Percentiles rank a stretch among this genome's conserved stretches.
Conservation (phyloP, 2,797 vertebrate species). For the Sciurus carolinensis region DNA sequence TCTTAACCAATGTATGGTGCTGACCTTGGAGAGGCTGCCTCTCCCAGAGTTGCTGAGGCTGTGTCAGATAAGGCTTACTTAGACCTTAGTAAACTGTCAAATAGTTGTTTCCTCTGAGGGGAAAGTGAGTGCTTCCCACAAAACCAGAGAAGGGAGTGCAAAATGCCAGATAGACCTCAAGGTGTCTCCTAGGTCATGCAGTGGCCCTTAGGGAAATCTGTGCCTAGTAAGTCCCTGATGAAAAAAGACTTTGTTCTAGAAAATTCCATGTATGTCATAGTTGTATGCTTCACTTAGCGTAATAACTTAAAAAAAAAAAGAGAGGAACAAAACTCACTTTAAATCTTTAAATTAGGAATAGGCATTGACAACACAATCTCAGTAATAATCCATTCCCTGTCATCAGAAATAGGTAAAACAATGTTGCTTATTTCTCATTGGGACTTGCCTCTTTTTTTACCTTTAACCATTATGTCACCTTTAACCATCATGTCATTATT, state of each 20-base stretch:
- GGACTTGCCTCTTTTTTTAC: background rate
- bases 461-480: background rate
- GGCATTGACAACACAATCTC: background rate
- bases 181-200: background rate
- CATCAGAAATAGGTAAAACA: background rate
- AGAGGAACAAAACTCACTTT: background rate
- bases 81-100: background rate
- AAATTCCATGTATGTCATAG: background rate
- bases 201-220: background rate
- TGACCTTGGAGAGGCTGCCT: background rate
- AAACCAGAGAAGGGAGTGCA: background rate
- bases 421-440: background rate
- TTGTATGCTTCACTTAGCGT: background rate
- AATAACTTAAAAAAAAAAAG: background rate
- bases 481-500: background rate
- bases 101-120: background rate
- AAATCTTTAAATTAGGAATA: background rate
- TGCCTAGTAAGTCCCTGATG: background rate
- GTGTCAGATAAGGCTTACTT: background rate
- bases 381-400: background rate
- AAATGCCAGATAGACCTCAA: background rate
- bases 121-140: background rate
- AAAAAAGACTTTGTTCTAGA: background rate
- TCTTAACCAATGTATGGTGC: background rate
- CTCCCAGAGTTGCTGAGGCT: background rate